Conservation (phyloP, 2,113 vertebrate genomes). For the Hassar affinis region DNA sequence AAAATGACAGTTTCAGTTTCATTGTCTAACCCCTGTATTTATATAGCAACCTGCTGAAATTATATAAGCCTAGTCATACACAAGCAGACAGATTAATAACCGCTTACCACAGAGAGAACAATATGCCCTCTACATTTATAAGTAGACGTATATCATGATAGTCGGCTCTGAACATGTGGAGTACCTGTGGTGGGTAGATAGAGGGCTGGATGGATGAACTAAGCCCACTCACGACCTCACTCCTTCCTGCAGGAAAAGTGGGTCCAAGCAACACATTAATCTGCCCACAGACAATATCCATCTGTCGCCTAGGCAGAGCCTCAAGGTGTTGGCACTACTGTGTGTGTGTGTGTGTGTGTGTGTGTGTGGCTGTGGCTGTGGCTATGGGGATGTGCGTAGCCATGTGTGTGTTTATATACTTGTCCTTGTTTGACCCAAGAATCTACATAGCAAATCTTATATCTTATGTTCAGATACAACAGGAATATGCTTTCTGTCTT, state of each 20-base stretch:
- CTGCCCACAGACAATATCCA: constrained; percentile 71
- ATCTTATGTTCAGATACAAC: neutral
- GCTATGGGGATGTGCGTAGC: constrained; percentile 1
- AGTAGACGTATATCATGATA: constrained; percentile 14
- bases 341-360: constrained; percentile 13
- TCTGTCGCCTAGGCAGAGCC: constrained; percentile 68
- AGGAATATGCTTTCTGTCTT: neutral
- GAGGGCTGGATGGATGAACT: constrained; percentile 45
- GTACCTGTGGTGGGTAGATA: constrained; percentile 69
- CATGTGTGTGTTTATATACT: constrained; percentile 29
- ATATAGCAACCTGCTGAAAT: neutral
- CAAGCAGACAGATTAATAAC: neutral
- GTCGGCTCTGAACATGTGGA: constrained; percentile 59
- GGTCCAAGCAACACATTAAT: constrained; percentile 70
- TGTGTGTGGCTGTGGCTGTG: constrained; percentile 4
- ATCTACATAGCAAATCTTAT: constrained; percentile 24
- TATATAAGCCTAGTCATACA: neutral
- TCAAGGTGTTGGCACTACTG: constrained; percentile 65
- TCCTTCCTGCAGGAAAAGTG: constrained; percentile 35
- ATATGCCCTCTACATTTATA: constrained; percentile 19
- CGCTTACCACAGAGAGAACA: neutral
- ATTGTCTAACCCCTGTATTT: too few relatives aligned
- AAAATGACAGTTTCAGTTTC: too few relatives aligned
- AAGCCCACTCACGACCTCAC: constrained; percentile 9
- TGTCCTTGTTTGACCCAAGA: constrained; percentile 39